phyloP scores from a whole-genome alignment of 2,113 vertebrate genomes.

The Sialia sialis region DNA sequence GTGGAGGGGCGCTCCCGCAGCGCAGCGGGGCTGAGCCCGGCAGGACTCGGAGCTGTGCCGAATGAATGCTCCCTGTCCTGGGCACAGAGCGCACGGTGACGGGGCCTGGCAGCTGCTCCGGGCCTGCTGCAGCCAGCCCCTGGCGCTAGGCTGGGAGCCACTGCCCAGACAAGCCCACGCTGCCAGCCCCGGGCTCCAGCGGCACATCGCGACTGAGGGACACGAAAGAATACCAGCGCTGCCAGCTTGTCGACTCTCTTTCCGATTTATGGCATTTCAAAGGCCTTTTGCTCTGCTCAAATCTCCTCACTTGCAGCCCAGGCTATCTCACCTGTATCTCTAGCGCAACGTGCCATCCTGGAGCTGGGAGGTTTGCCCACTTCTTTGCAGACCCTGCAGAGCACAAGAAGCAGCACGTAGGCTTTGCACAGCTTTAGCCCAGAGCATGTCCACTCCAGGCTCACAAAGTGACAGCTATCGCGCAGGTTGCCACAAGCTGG shows the following conservation, averaged over 20 bases:
- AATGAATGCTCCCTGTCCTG: too few relatives aligned
- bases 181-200: not conserved
- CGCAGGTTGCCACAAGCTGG: not conserved
- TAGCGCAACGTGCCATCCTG: rapidly evolving
- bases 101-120: not conserved
- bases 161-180: not conserved
- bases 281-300: not conserved
- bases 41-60: not conserved
- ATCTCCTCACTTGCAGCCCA: not conserved
- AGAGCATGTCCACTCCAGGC: not conserved
- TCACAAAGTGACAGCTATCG: not conserved
- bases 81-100: too few relatives aligned
- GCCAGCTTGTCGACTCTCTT: not conserved
- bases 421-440: not conserved
- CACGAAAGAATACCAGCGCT: not conserved
- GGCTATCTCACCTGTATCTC: not conserved
- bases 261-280: not conserved
- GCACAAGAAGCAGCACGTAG: rapidly evolving
- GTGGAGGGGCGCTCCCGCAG: not conserved
- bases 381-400: not conserved
- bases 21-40: rapidly evolving
- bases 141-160: rapidly evolving
- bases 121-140: not conserved
- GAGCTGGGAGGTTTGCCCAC: not conserved
- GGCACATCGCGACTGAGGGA: not conserved